Evolutionary conservation across 2,888 invertebrate species (phyloP).

Genomic region (Melinaea menophilus): DNA sequence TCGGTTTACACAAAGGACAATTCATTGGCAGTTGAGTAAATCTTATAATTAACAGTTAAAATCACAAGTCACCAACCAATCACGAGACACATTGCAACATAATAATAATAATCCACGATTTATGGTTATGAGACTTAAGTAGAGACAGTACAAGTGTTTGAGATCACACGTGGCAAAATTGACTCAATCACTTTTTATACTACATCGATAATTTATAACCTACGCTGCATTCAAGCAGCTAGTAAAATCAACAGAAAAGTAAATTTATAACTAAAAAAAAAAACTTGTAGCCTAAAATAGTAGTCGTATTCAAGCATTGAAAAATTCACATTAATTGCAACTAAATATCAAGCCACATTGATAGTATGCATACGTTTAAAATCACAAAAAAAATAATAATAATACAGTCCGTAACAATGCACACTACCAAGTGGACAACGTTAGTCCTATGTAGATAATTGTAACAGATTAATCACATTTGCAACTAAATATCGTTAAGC

Average conservation of each 20-base stretch:
- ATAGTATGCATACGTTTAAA: slow-evolving; percentile 40
- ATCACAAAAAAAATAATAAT: neutral
- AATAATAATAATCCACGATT: slow-evolving; percentile 37
- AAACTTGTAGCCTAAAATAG: slow-evolving; percentile 50
- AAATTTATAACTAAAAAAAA: slow-evolving; percentile 54
- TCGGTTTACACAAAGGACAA: slow-evolving; percentile 22
- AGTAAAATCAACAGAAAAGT: slow-evolving; percentile 51
- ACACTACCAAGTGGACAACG: neutral
- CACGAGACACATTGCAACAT: slow-evolving; percentile 40
- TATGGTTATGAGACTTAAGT: slow-evolving; percentile 32
- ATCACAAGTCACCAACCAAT: slow-evolving; percentile 28
- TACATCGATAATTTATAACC: slow-evolving; percentile 44
- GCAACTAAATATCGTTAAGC: slow-evolving; percentile 6
- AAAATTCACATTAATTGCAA: slow-evolving; percentile 66
- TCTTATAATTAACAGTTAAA: slow-evolving; percentile 31
- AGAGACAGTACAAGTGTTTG: slow-evolving; percentile 59
- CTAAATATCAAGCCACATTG: slow-evolving; percentile 59
- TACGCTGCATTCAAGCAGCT: slow-evolving; percentile 46
- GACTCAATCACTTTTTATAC: slow-evolving; percentile 65
- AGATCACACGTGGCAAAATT: slow-evolving; percentile 71
- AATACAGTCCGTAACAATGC: neutral
- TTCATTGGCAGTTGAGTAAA: slow-evolving; percentile 28
- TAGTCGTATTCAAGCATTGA: slow-evolving; percentile 54
- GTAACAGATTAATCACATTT: neutral
- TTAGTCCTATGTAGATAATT: neutral